phyloP scores from a whole-genome alignment of 2,888 invertebrate species.

The Allygus modestus region DNA sequence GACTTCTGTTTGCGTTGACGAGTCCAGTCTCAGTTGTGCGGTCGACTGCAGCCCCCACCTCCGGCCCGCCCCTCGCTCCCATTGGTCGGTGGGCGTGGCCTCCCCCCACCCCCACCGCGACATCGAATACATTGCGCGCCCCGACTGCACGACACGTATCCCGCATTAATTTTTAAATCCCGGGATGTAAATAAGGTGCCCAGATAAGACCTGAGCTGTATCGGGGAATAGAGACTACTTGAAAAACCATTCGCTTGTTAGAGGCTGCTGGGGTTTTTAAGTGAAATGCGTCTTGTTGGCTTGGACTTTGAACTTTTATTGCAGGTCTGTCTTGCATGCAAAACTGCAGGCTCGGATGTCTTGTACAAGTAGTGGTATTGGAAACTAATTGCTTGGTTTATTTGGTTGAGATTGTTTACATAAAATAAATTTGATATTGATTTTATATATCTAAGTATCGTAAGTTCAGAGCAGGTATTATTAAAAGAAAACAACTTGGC shows the following conservation, averaged over 20 bases:
- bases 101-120: not conserved
- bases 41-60: not conserved
- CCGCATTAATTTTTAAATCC: conserved; percentile 49
- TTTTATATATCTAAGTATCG: too few species aligned
- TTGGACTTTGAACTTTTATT: not conserved
- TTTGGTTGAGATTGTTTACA: too few species aligned
- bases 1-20: not conserved
- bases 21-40: not conserved
- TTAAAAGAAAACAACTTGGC: too few species aligned
- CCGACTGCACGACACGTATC: conserved; percentile 38
- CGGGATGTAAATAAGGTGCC: conserved; percentile 49
- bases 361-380: too few species aligned
- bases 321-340: not conserved
- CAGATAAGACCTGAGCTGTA: not conserved
- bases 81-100: conserved; percentile 44
- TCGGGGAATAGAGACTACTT: conserved; percentile 19
- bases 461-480: too few species aligned
- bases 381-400: too few species aligned
- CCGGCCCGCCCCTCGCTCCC: conserved; percentile 7
- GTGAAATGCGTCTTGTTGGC: not conserved
- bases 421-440: too few species aligned
- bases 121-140: conserved; percentile 35
- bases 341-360: too few species aligned
- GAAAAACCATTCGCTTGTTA: conserved; percentile 6
- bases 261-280: conserved; percentile 21